These are phyloP conservation scores for Nasonia giraulti DNA, from an alignment of 1,140 invertebrate species.

Conservation along the genomic window DNA sequence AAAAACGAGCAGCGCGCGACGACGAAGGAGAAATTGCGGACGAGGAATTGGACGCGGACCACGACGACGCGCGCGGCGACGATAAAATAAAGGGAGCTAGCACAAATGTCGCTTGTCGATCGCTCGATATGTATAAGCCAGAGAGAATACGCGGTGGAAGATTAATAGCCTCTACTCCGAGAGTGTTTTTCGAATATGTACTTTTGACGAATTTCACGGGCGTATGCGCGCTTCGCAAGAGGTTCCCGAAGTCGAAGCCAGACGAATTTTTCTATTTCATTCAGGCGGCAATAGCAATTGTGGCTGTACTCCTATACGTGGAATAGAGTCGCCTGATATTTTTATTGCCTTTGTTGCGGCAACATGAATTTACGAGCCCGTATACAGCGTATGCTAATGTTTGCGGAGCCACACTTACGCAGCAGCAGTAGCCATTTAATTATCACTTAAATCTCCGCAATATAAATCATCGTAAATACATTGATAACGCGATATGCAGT, in stretches of 20 bases:
- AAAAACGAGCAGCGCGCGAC: constrained; percentile 46
- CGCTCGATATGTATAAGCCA: too few relatives aligned
- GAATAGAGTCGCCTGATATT: neutral
- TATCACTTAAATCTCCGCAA: neutral
- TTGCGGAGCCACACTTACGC: neutral
- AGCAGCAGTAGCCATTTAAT: neutral
- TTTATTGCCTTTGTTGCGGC: neutral
- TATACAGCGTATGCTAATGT: neutral
- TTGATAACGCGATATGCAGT: neutral
- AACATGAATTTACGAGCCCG: neutral
- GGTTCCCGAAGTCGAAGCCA: too few relatives aligned
- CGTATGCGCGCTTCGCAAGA: too few relatives aligned
- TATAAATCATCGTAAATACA: neutral
- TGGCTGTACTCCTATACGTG: too few relatives aligned
- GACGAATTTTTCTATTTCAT: too few relatives aligned
- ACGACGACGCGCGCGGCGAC: neutral
- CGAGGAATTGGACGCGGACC: neutral
- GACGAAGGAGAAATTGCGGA: neutral
- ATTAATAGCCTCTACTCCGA: neutral
- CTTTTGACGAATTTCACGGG: neutral
- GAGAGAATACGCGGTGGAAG: neutral
- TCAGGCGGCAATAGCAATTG: too few relatives aligned
- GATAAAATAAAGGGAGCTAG: neutral
- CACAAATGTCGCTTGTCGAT: too few relatives aligned
- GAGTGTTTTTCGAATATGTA: too few relatives aligned